Evolutionary conservation across 2,113 vertebrate species (phyloP).

Genomic region (Ciconia stormi): DNA sequence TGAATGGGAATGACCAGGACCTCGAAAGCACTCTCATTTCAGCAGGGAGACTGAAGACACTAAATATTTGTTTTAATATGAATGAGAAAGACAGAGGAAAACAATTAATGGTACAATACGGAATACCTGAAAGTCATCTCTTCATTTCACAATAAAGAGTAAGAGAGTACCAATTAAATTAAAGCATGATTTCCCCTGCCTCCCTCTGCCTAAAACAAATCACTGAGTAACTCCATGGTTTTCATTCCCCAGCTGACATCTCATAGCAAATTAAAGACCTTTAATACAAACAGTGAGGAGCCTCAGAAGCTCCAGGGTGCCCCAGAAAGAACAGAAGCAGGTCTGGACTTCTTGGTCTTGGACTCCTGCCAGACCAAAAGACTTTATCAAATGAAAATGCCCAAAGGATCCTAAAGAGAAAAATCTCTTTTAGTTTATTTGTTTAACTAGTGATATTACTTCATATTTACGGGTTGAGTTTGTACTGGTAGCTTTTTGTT

Average conservation of each 20-base stretch:
- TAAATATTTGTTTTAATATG: neutral
- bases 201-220: slow-evolving; percentile 7
- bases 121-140: neutral
- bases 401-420: slow-evolving; percentile 25
- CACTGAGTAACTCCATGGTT: neutral
- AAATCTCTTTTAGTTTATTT: slow-evolving; percentile 6
- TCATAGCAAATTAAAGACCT: slow-evolving; percentile 43
- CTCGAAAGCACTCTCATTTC: neutral
- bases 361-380: slow-evolving; percentile 32
- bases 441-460: neutral
- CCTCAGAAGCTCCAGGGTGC: slow-evolving; percentile 23
- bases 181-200: neutral
- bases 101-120: neutral
- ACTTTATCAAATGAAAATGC: slow-evolving; percentile 27
- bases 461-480: neutral
- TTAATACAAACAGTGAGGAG: slow-evolving; percentile 32
- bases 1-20: neutral
- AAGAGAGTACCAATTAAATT: neutral
- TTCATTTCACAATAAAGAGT: neutral
- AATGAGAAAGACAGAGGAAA: neutral
- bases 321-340: slow-evolving; percentile 39
- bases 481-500: neutral
- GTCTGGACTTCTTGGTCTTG: slow-evolving; percentile 15
- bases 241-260: slow-evolving; percentile 34
- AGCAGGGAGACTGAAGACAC: neutral